A percentile compares a stretch with the other conserved stretches of the same genome.
Evolutionary conservation across 2,113 vertebrate genomes (phyloP).

Genomic region (Otocyon megalotis): DNA sequence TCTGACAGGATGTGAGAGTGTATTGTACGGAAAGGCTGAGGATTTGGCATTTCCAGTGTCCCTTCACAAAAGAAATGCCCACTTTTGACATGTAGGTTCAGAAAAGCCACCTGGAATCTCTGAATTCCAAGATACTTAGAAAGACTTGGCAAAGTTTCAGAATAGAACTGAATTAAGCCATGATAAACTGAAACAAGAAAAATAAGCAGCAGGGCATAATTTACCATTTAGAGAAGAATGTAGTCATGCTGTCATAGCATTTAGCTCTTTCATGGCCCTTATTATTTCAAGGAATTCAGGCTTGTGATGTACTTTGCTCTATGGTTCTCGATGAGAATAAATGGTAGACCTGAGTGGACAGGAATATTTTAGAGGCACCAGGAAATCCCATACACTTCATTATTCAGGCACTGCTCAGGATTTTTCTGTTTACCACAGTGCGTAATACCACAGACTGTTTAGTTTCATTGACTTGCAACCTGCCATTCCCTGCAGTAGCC

Average conservation of each 20-base stretch:
- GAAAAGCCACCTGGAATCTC: not conserved
- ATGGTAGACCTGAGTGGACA: not conserved
- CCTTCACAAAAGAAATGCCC: not conserved
- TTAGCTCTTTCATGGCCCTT: not conserved
- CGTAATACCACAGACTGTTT: not conserved
- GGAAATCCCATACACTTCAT: not conserved
- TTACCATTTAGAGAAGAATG: not conserved
- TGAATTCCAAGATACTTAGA: not conserved
- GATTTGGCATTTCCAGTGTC: not conserved
- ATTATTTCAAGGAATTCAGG: slow-evolving; percentile 14
- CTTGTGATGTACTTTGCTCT: not conserved
- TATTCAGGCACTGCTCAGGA: not conserved
- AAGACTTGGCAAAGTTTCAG: not conserved
- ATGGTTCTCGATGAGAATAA: not conserved
- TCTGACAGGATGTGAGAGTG: not conserved
- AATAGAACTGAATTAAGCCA: not conserved
- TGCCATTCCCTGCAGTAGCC: not conserved
- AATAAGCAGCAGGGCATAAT: not conserved
- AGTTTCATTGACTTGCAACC: not conserved
- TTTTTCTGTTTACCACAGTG: not conserved
- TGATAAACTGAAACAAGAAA: slow-evolving; percentile 9
- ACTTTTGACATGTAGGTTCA: not conserved
- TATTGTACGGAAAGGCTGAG: not conserved
- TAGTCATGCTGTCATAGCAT: not conserved
- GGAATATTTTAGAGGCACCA: not conserved